phyloP scores from a whole-genome alignment of 2,797 vertebrate genomes.

The Scolopax bukidnonensis region DNA sequence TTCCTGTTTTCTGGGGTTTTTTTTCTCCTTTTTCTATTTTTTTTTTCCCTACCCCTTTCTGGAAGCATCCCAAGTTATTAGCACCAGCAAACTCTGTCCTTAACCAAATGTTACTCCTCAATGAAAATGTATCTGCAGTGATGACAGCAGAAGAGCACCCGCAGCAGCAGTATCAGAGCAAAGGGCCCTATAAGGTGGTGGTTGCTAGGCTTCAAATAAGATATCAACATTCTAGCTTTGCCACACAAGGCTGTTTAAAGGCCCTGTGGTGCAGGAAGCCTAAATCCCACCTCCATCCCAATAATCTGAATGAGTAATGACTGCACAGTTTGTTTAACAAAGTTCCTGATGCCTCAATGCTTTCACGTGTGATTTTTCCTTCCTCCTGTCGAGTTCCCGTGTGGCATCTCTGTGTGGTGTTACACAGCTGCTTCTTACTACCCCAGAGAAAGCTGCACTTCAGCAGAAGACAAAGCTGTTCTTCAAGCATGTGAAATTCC shows the following conservation, averaged over 20 bases:
- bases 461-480: conserved; percentile 52
- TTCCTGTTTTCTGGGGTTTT: not conserved
- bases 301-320: conserved; percentile 32
- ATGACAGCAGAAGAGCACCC: not conserved
- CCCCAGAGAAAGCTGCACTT: conserved; percentile 25
- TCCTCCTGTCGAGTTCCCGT: conserved; percentile 34
- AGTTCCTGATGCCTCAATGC: not conserved
- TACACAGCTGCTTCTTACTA: conserved; percentile 32
- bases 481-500: conserved; percentile 5
- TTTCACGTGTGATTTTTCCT: conserved; percentile 2
- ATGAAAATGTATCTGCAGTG: not conserved
- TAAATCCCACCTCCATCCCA: not conserved
- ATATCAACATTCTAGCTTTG: conserved; percentile 1
- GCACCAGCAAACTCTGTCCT: not conserved
- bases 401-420: not conserved
- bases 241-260: not conserved
- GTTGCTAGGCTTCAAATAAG: conserved; percentile 42
- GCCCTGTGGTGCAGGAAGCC: not conserved
- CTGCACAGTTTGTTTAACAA: not conserved
- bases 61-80: not conserved
- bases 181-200: not conserved
- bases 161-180: not conserved
- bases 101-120: not conserved
- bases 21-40: not conserved
- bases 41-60: fast-evolving